Percentiles rank a stretch among this genome's conserved stretches.
Evolutionary conservation across 2,113 vertebrate species (phyloP).

Genomic region (Rhagologus leucostigma): DNA sequence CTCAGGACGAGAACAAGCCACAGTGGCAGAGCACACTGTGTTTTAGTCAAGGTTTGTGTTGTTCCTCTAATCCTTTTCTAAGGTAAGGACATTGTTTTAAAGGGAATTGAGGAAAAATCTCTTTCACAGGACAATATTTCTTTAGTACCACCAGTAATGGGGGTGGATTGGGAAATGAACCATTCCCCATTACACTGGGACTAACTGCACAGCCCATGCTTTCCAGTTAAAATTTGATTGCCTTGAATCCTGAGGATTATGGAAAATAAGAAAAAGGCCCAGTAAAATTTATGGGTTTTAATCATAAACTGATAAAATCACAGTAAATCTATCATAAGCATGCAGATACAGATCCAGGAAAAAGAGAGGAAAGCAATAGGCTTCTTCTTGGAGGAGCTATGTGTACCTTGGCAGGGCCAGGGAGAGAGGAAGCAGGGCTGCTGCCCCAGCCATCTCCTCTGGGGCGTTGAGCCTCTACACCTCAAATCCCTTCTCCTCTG

Average conservation of each 20-base stretch:
- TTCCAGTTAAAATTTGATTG: slow-evolving; percentile 55
- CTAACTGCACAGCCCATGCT: neutral
- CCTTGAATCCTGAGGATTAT: slow-evolving; percentile 30
- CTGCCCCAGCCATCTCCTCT: neutral
- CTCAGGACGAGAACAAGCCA: neutral
- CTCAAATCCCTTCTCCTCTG: neutral
- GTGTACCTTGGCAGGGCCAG: neutral
- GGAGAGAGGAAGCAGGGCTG: neutral
- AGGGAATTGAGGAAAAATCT: neutral
- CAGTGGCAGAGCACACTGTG: neutral
- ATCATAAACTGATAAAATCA: slow-evolving; percentile 42
- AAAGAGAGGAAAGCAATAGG: neutral
- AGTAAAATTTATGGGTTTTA: slow-evolving; percentile 60
- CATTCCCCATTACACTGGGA: neutral
- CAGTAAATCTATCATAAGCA: slow-evolving; percentile 37
- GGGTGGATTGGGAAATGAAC: neutral
- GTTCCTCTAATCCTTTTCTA: neutral
- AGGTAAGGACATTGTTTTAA: neutral
- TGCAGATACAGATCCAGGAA: neutral
- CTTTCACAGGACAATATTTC: slow-evolving; percentile 40
- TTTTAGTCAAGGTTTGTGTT: neutral
- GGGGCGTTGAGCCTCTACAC: rapidly evolving
- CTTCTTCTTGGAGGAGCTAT: neutral
- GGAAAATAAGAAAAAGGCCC: slow-evolving; percentile 40
- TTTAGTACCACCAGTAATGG: slow-evolving; percentile 45